phyloP scores from a whole-genome alignment of 2,797 vertebrate genomes.

The Hypotaenidia philippensis region DNA sequence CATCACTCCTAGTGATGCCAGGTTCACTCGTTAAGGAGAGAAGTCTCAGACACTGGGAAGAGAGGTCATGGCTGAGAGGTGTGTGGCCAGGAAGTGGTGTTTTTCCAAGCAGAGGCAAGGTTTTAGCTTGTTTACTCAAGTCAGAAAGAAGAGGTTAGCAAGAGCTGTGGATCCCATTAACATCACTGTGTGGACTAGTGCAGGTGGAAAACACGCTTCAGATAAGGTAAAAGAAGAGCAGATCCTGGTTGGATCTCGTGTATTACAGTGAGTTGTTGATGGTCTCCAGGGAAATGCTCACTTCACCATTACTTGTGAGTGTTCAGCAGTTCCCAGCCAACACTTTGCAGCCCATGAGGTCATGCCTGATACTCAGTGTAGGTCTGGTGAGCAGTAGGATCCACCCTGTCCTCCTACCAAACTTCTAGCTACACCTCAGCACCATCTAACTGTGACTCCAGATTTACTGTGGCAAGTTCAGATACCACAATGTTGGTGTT shows the following conservation, averaged over 20 bases:
- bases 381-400: background rate
- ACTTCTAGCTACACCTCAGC: background rate
- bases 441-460: fast-evolving
- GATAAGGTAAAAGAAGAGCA: background rate
- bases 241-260: background rate
- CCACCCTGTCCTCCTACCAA: background rate
- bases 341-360: background rate
- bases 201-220: background rate
- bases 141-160: background rate
- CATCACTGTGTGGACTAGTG: background rate
- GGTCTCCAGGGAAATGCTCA: background rate
- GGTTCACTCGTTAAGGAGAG: background rate
- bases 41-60: background rate
- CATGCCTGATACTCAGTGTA: background rate
- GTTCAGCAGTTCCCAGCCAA: background rate
- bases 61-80: background rate
- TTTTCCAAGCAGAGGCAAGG: background rate
- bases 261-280: background rate
- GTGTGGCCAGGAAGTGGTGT: background rate
- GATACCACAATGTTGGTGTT: background rate
- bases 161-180: background rate
- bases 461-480: background rate
- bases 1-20: background rate
- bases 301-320: background rate
- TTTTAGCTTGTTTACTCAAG: background rate